phyloP scores from a whole-genome alignment of 2,888 invertebrate species.

The Drosophila eohydei region DNA sequence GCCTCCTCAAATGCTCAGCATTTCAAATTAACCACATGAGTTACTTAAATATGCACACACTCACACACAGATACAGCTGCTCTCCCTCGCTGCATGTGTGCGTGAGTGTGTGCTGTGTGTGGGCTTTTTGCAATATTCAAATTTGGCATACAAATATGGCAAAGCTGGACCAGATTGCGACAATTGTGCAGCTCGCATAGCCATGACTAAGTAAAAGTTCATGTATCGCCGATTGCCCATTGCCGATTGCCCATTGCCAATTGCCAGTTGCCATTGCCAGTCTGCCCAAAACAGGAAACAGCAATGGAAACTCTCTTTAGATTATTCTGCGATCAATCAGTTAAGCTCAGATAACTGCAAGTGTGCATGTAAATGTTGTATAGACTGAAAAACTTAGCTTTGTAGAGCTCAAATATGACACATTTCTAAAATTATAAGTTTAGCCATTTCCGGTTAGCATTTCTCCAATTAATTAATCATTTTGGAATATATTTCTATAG shows the following conservation, averaged over 20 bases:
- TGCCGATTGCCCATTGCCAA: conserved; percentile 31
- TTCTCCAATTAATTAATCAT: conserved; percentile 3
- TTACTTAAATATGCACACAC: conserved; percentile 35
- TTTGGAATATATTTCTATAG: not conserved
- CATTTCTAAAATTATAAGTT: not conserved
- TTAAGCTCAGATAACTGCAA: conserved; percentile 4
- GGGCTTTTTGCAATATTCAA: conserved; percentile 46
- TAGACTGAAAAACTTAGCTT: not conserved
- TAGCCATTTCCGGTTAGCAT: conserved; percentile 11
- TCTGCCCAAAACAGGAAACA: conserved; percentile 48
- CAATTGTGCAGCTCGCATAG: conserved; percentile 49
- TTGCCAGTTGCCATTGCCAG: conserved; percentile 22
- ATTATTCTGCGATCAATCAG: conserved; percentile 25
- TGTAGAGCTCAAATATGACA: not conserved
- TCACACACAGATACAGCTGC: conserved; percentile 7
- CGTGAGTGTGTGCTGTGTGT: conserved; percentile 31
- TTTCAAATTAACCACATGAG: conserved; percentile 52
- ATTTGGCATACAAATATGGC: conserved; percentile 57
- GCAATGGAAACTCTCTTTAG: conserved; percentile 19
- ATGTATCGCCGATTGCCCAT: conserved; percentile 35
- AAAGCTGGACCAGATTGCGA: conserved; percentile 52
- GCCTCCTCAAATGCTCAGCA: conserved; percentile 39
- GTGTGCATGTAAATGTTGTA: not conserved
- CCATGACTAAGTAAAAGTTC: conserved; percentile 58
- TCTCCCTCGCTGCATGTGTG: not conserved